Percentiles rank a stretch among this genome's conserved stretches.
phyloP scores from a whole-genome alignment of 1,140 invertebrate genomes.

The Ostrea edulis region DNA sequence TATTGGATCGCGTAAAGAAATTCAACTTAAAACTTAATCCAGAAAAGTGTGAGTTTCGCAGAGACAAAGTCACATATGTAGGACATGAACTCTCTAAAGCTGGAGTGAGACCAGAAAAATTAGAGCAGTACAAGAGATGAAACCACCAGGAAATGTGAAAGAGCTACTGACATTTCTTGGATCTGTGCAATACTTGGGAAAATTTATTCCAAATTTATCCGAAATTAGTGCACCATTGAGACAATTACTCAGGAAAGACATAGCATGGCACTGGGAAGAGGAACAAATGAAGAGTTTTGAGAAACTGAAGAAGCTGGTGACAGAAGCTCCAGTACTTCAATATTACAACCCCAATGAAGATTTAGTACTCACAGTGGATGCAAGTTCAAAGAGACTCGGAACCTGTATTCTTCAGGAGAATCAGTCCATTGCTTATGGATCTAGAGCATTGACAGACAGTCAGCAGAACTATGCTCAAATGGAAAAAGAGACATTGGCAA shows the following conservation, averaged over 20 bases:
- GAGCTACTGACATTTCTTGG: too few species aligned
- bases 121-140: constrained; percentile 44
- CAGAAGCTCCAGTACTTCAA: constrained; percentile 36
- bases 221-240: too few species aligned
- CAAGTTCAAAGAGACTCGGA: constrained; percentile 21
- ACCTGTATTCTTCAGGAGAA: constrained; percentile 29
- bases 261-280: too few species aligned
- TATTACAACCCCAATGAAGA: constrained; percentile 29
- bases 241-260: too few species aligned
- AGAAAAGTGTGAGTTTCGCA: constrained; percentile 41
- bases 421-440: constrained; percentile 20
- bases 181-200: too few species aligned
- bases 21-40: constrained; percentile 54
- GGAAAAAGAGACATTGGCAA: not conserved
- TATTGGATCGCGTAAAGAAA: constrained; percentile 48
- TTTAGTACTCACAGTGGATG: constrained; percentile 21
- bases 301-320: too few species aligned
- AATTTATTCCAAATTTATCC: too few species aligned
- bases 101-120: constrained; percentile 44
- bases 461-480: constrained; percentile 22
- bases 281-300: too few species aligned
- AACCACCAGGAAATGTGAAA: too few species aligned
- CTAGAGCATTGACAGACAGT: not conserved
- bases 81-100: not conserved
- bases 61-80: too few species aligned